Base-by-base conservation (phyloP, 2,888 invertebrate species). In the Euzophera pinguis region DNA sequence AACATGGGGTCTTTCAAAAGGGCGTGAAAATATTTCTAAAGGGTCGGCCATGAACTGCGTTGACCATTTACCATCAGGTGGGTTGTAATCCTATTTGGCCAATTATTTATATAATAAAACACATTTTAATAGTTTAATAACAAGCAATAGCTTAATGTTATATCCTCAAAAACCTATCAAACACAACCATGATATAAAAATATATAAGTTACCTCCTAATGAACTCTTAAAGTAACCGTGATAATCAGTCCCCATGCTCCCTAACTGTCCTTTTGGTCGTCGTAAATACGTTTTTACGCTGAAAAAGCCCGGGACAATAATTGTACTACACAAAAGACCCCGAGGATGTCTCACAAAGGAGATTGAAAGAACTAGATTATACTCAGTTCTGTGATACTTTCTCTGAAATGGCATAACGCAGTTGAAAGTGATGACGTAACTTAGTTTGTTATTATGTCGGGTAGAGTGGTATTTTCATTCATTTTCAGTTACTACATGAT, bases 251-350 rank as follows among this genome's bases (percentile, higher is more conserved):
- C 39, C 29, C 14, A 41, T 14, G 49, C 37, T 27, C 51, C 51
- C 43, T 34, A 43, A 51, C 43, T 43, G 35, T 35, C 17, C 49
- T 67, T 72, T 69, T 63, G 63, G 65, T 65, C 58, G 61, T 60
- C 63, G 72, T 75, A 75, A 82, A 81, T 78, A 79, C 78, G 78
- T 80, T 83, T 77, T 81, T 73, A 71, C 71, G 68, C 69, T 62
- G 67, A 67, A 71, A 73, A 74, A 69, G 75, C 76, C 75, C 72
- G 70, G 73, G 73, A 76, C 74, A 77, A 83, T 85, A 84, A 86
- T 86, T 85, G 81, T 81, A 78, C 81, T 78, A 76, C 78, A 83
- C 78, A 83, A 84, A 81, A 79, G 81, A 78, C 69, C 75, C 74
- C 68, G 67, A 71, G 74, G 75, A 80, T 79, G 73, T 77, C 77